Evolutionary conservation across 2,113 vertebrate genomes (phyloP).

Genomic region (Protomyctophum bolini): DNA sequence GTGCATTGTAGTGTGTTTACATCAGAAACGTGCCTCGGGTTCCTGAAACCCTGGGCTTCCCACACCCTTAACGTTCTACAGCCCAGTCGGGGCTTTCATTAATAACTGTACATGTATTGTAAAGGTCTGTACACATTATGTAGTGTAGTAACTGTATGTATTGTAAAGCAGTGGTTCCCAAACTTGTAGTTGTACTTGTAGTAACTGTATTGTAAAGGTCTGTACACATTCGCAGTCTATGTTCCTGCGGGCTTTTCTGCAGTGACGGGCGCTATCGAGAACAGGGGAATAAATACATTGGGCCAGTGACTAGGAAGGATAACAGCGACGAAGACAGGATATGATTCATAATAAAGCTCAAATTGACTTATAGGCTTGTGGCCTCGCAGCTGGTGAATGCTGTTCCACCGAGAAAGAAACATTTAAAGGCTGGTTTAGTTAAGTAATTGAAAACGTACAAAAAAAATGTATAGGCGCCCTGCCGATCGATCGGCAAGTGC

Average conservation of each 20-base stretch:
- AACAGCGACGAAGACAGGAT: slow-evolving; percentile 55
- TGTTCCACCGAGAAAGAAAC: slow-evolving; percentile 39
- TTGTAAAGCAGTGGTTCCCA: too few relatives aligned
- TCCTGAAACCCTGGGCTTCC: slow-evolving; percentile 10
- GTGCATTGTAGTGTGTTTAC: slow-evolving; percentile 44
- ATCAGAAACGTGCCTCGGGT: slow-evolving; percentile 14
- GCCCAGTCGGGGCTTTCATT: slow-evolving; percentile 12
- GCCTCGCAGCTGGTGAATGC: slow-evolving; percentile 68
- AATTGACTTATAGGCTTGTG: slow-evolving; percentile 60
- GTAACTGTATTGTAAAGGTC: slow-evolving; percentile 34
- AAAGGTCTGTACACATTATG: too few relatives aligned
- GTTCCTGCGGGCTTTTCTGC: slow-evolving; percentile 66
- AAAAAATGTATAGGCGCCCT: slow-evolving; percentile 35
- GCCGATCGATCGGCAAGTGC: slow-evolving; percentile 49
- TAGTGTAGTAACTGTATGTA: too few relatives aligned
- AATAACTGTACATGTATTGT: too few relatives aligned
- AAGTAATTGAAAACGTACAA: slow-evolving; percentile 53
- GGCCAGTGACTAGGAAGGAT: slow-evolving; percentile 57
- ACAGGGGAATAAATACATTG: slow-evolving; percentile 69
- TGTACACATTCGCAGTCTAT: slow-evolving; percentile 68
- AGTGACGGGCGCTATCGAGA: slow-evolving; percentile 50
- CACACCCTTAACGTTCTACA: slow-evolving; percentile 11
- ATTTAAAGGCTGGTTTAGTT: slow-evolving; percentile 71
- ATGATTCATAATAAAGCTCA: slow-evolving; percentile 68
- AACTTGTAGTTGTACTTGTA: too few relatives aligned